Base-by-base conservation (phyloP, 2,888 invertebrate species). In the Pristionchus japonicus region DNA sequence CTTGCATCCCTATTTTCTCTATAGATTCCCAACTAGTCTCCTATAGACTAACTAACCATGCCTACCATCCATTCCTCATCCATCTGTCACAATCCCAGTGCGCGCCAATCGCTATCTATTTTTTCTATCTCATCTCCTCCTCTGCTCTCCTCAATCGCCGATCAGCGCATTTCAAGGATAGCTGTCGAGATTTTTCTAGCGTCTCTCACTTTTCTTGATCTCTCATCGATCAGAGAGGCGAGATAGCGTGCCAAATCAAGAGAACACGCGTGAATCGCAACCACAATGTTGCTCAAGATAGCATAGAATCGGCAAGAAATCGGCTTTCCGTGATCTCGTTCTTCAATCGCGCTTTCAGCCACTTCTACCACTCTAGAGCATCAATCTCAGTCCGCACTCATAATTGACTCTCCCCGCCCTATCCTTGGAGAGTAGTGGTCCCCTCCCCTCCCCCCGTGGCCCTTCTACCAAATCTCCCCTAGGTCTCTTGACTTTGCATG, bases 81-180 rank as follows among this genome's bases (percentile, higher is more conserved):
- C 61, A 61, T 74, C 74, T 74, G 40, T 74, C 74, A 40, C 74
- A n/a, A n/a, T 64, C 23, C 27, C 64, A 37, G 20, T n/a, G 40
- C 64, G 17, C 70, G 3, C 37, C n/a, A n/a, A 17, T 37, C 70
- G 31, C 74, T 74, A 74, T 74, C 74, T 74, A 74, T 74, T 74
- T 74, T 74, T 74, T 74, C 74, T 74, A 74, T 74, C 74, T 74
- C 74, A 67, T 67, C 31, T 67, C 67, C 9, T n/a, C n/a, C 34
- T 17, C 9, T 20, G 1, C 27, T 34, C 67, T 34, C 23, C 52
- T 31, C 23, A 27, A 27, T 64, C 64, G 64, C 64, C 64, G n/a
- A 31, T 31, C 27, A 27, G 27, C 64, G 64, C 64, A 52, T 52
- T 52, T 64, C 64, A 64, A 64, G 64, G 64, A 64, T 64, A 31